Percentiles rank a stretch among this genome's conserved stretches.
Conservation (phyloP, 2,888 invertebrate genomes). For the Enoplolaimus lenunculus region DNA sequence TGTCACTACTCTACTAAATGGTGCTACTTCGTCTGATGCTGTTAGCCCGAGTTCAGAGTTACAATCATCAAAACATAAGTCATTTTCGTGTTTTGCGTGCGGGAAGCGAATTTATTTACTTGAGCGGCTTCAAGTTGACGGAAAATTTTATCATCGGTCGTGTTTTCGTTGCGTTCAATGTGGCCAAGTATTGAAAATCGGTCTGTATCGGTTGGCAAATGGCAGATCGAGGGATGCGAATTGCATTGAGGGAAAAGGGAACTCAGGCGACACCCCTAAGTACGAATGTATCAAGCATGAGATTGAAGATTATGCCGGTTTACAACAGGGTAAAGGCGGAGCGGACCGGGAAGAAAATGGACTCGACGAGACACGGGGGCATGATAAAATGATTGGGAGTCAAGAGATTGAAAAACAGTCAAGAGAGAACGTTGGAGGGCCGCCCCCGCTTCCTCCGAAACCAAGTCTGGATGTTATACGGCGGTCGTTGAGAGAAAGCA, state of each 20-base stretch:
- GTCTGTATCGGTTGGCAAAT: background rate
- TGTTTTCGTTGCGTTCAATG: conserved; percentile 15
- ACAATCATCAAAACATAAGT: too few species aligned
- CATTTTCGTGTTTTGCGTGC: background rate
- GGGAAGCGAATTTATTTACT: background rate
- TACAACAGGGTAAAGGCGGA: background rate
- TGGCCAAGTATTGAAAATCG: background rate
- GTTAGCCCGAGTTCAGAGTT: too few species aligned
- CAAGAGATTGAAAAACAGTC: background rate
- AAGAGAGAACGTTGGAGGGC: background rate
- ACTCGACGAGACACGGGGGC: too few species aligned
- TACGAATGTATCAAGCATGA: conserved; percentile 18
- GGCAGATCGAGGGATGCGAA: too few species aligned
- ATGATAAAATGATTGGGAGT: too few species aligned
- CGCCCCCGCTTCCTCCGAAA: background rate
- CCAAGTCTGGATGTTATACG: background rate
- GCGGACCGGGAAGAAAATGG: too few species aligned
- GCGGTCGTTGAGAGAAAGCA: background rate
- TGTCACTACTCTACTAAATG: too few species aligned
- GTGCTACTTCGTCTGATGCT: too few species aligned
- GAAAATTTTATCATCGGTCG: conserved; percentile 7
- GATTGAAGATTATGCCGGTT: background rate
- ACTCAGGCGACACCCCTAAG: background rate
- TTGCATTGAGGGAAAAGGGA: too few species aligned
- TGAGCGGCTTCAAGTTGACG: conserved; percentile 9